These are phyloP conservation scores for Ceratina australensis DNA, from an alignment of 1,140 invertebrate genomes.

Conservation along the genomic window DNA sequence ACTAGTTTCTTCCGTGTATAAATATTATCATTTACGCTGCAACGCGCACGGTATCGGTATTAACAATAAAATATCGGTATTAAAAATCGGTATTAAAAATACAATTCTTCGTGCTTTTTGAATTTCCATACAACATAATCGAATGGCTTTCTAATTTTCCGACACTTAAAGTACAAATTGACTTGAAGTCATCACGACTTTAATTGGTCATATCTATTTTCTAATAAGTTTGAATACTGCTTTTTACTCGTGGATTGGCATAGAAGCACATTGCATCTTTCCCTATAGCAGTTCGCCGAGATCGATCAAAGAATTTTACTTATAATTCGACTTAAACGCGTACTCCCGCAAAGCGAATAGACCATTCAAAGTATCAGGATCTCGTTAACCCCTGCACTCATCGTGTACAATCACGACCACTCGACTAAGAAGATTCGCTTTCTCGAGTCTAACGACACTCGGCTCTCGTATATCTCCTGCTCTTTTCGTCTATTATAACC, in stretches of 20 bases:
- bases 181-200: too few species aligned
- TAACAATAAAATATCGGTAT: background rate
- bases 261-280: too few species aligned
- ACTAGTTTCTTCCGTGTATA: constrained; percentile 20
- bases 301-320: background rate
- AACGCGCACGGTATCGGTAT: background rate
- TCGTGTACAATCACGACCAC: constrained; percentile 16
- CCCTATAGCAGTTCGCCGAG: background rate
- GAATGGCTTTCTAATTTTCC: too few species aligned
- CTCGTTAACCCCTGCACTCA: constrained; percentile 61
- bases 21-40: constrained; percentile 31
- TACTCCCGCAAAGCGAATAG: background rate
- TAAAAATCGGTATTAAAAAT: too few species aligned
- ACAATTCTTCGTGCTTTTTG: too few species aligned
- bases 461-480: constrained; percentile 17
- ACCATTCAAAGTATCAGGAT: constrained; percentile 49
- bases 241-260: too few species aligned
- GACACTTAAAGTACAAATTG: too few species aligned
- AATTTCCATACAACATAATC: too few species aligned
- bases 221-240: too few species aligned
- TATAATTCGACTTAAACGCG: too few species aligned
- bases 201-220: too few species aligned
- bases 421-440: constrained; percentile 5
- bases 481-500: constrained; percentile 41
- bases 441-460: constrained; percentile 32